phyloP scores from a whole-genome alignment of 92 coral and sea anemone species.

The Paragorgia papillata region DNA sequence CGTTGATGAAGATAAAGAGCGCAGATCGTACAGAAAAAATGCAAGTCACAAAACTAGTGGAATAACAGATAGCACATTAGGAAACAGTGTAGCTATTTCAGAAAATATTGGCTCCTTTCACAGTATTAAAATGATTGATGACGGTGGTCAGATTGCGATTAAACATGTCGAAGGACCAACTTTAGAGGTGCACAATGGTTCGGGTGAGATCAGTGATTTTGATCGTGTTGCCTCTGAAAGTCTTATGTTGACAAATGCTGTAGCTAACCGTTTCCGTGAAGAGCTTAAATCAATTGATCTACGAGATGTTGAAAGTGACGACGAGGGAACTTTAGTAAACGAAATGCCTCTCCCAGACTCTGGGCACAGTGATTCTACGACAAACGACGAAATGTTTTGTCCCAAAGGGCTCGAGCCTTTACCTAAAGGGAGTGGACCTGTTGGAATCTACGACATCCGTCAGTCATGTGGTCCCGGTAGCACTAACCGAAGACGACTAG shows the following conservation, averaged over 20 bases:
- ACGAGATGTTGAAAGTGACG: conserved; percentile 26
- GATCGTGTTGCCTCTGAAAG: conserved; percentile 35
- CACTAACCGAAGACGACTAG: conserved; percentile 88
- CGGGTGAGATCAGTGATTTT: conserved; percentile 7
- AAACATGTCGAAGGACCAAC: not conserved
- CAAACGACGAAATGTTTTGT: conserved; percentile 35
- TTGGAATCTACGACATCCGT: conserved; percentile 91
- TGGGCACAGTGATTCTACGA: conserved; percentile 47
- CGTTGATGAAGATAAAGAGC: no score
- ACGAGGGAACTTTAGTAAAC: conserved; percentile 62
- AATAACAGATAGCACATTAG: not conserved
- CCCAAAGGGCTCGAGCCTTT: conserved; percentile 36
- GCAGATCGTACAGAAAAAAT: not conserved
- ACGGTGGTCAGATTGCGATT: not conserved
- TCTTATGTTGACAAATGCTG: conserved; percentile 20
- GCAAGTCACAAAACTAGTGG: not conserved
- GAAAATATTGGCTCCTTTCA: conserved; percentile 1
- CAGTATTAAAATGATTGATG: not conserved
- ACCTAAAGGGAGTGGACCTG: conserved; percentile 27
- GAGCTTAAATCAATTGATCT: conserved; percentile 6
- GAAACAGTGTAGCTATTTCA: conserved; percentile 13
- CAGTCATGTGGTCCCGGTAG: conserved; percentile 97
- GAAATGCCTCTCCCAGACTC: conserved; percentile 37
- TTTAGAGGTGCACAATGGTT: not conserved
- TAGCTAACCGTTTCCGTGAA: conserved; percentile 27